Evolutionary conservation across 92 coral and sea anemone genomes (phyloP).

Genomic region (Anthopleura xanthogrammica): DNA sequence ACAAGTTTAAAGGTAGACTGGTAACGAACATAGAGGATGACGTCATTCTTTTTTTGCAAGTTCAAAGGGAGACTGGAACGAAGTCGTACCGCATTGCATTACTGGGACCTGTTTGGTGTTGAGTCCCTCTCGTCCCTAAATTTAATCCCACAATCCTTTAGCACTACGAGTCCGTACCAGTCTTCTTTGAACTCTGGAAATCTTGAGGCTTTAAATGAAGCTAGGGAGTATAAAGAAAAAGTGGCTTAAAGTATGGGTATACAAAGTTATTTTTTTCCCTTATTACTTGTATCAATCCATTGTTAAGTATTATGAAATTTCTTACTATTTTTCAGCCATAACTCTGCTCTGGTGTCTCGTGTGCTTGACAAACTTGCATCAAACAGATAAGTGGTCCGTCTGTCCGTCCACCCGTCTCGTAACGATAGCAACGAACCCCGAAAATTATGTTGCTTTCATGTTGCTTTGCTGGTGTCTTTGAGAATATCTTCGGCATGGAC

Average conservation of each 20-base stretch:
- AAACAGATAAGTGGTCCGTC: constrained; percentile 1
- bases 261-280: no score
- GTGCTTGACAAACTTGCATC: constrained; percentile 65
- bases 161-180: no score
- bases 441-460: neutral
- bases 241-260: no score
- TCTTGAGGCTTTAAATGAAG: no score
- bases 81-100: neutral
- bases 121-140: no score
- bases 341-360: constrained; percentile 71
- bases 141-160: no score
- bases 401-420: neutral
- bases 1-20: no score
- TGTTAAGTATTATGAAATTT: neutral
- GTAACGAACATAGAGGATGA: no score
- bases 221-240: no score
- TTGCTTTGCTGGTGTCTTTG: neutral
- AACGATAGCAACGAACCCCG: neutral
- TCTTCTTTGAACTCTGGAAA: no score
- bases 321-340: constrained; percentile 62
- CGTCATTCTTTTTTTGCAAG: neutral
- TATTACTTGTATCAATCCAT: no score
- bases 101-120: neutral
- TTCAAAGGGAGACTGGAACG: no score
- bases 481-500: neutral